phyloP scores from a whole-genome alignment of 92 coral and sea anemone species.

The Bergia puertoricense region DNA sequence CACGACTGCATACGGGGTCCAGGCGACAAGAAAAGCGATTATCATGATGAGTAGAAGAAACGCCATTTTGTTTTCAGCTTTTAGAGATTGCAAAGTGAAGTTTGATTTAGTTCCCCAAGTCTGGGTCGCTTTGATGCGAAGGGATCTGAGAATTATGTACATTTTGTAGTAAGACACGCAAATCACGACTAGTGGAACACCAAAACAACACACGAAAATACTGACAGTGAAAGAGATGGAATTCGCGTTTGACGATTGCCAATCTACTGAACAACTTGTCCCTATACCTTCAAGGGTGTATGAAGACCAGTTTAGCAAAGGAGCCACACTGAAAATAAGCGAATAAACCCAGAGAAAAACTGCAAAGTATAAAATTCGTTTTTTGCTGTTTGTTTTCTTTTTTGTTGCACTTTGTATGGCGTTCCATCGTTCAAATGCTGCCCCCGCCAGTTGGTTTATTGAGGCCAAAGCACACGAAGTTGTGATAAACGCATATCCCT shows the following conservation, averaged over 20 bases:
- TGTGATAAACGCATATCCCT: conserved; percentile 66
- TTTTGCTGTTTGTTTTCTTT: conserved; percentile 1
- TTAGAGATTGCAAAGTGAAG: conserved; percentile 53
- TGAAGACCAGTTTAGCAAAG: conserved; percentile 76
- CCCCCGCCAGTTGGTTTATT: conserved; percentile 65
- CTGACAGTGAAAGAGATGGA: conserved; percentile 47
- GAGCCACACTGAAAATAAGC: conserved; percentile 60
- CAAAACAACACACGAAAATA: conserved; percentile 64
- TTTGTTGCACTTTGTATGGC: conserved; percentile 40
- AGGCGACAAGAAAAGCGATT: conserved; percentile 67
- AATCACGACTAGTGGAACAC: conserved; percentile 56
- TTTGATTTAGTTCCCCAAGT: conserved; percentile 61
- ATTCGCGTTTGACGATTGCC: conserved; percentile 49
- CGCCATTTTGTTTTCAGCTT: conserved; percentile 50
- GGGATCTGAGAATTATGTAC: conserved; percentile 43
- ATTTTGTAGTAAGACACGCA: conserved; percentile 51
- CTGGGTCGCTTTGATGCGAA: conserved; percentile 51
- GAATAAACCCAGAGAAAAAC: conserved; percentile 62
- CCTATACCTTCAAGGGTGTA: conserved; percentile 70
- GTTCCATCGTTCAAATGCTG: conserved; percentile 62
- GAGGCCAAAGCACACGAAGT: conserved; percentile 61
- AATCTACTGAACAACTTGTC: conserved; percentile 65
- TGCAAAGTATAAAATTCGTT: conserved; percentile 18
- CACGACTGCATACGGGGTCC: conserved; percentile 88
- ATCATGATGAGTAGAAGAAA: conserved; percentile 61